A percentile compares a stretch with the other conserved stretches of the same genome.
Evolutionary conservation across 2,888 invertebrate genomes (phyloP).

Genomic region (Amiota mariae): DNA sequence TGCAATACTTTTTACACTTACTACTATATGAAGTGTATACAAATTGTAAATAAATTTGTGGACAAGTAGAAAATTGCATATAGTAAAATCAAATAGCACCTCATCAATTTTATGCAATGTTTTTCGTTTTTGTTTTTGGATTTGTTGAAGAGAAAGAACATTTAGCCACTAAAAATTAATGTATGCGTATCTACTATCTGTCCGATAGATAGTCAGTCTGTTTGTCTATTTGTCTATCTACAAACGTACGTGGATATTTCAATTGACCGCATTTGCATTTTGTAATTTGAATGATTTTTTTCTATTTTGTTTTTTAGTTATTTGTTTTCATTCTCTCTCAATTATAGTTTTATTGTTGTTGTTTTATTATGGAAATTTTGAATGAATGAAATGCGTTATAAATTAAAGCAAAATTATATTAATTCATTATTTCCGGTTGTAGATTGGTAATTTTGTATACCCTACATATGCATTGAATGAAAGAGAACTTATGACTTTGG

Average conservation of each 20-base stretch:
- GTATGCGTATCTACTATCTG: too few species aligned
- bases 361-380: slow-evolving; percentile 51
- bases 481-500: too few species aligned
- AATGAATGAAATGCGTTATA: slow-evolving; percentile 40
- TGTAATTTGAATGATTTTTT: slow-evolving; percentile 41
- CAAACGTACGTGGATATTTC: background rate
- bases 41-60: background rate
- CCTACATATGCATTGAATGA: too few species aligned
- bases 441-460: too few species aligned
- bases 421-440: slow-evolving; percentile 47
- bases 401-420: slow-evolving; percentile 65
- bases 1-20: too few species aligned
- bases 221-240: background rate
- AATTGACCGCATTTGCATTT: slow-evolving; percentile 37
- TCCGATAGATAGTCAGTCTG: too few species aligned
- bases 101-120: slow-evolving; percentile 41
- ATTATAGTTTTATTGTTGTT: slow-evolving; percentile 47
- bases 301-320: slow-evolving; percentile 21
- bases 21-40: background rate
- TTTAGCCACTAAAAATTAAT: too few species aligned
- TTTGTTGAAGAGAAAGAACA: background rate
- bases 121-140: slow-evolving; percentile 1
- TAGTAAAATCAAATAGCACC: slow-evolving; percentile 38
- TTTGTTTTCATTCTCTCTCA: slow-evolving; percentile 41
- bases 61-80: background rate